A percentile compares a stretch with the other conserved stretches of the same genome.
Evolutionary conservation across 2,888 invertebrate genomes (phyloP).

Genomic region (Cylloceria caligata): DNA sequence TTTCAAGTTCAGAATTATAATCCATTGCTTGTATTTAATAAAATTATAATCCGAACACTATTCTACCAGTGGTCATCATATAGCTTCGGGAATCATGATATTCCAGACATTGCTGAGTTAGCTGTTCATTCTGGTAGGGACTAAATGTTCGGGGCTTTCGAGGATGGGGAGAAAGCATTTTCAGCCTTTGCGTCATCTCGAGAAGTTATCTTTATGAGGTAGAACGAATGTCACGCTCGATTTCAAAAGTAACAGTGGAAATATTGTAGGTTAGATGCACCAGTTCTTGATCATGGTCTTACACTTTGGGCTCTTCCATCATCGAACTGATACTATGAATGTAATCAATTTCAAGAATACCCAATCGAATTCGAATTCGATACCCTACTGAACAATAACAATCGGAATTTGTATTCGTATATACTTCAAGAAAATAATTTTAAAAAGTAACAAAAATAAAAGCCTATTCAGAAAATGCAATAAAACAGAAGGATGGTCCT

Average conservation of each 20-base stretch:
- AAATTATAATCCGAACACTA: not conserved
- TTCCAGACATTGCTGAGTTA: constrained; percentile 52
- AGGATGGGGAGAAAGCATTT: constrained; percentile 56
- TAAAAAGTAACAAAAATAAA: too few relatives aligned
- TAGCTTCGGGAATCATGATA: not conserved
- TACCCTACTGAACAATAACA: constrained; percentile 6
- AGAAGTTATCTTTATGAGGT: constrained; percentile 62
- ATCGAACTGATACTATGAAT: not conserved
- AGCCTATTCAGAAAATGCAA: too few relatives aligned
- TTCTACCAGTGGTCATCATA: not conserved
- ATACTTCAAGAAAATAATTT: not conserved
- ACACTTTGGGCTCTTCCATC: not conserved
- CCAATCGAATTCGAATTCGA: not conserved
- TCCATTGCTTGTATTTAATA: not conserved
- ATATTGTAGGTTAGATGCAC: constrained; percentile 33
- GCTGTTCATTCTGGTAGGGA: constrained; percentile 53
- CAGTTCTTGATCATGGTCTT: not conserved
- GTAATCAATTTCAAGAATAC: not conserved
- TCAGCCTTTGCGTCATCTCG: constrained; percentile 62
- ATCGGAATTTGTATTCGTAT: too few relatives aligned
- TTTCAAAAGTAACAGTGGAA: constrained; percentile 53
- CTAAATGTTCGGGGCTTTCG: constrained; percentile 52
- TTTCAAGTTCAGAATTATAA: not conserved
- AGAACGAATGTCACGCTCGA: constrained; percentile 52
- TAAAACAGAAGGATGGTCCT: too few relatives aligned